A percentile compares a stretch with the other conserved stretches of the same genome.
phyloP scores from a whole-genome alignment of 2,113 vertebrate species.

The Gasterosteus nipponicus region DNA sequence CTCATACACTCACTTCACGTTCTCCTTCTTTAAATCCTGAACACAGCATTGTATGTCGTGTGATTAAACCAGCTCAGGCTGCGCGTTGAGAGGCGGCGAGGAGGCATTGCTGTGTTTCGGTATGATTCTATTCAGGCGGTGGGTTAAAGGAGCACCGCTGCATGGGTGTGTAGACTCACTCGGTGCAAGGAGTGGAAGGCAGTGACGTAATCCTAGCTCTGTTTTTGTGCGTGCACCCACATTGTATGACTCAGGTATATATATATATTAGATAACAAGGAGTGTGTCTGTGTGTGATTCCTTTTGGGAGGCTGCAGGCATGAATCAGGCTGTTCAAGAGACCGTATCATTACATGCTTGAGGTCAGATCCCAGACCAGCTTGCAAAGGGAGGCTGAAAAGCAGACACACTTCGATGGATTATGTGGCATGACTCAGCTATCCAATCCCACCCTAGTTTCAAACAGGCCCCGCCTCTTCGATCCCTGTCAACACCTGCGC shows the following conservation, averaged over 20 bases:
- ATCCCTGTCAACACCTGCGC: conserved; percentile 44
- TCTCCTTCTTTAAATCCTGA: conserved; percentile 26
- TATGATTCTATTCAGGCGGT: conserved; percentile 16
- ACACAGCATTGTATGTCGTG: not conserved
- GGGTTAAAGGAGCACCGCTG: conserved; percentile 16
- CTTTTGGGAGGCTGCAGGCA: conserved; percentile 41
- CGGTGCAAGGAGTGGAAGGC: conserved; percentile 47
- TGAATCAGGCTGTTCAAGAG: conserved; percentile 56
- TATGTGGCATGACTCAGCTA: conserved; percentile 39
- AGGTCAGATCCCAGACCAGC: conserved; percentile 47
- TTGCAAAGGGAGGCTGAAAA: conserved; percentile 38
- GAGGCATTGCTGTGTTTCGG: conserved; percentile 34
- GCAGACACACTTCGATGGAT: conserved; percentile 24
- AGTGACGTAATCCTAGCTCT: conserved; percentile 58
- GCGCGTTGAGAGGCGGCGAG: not conserved
- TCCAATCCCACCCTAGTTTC: conserved; percentile 37
- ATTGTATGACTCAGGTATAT: conserved; percentile 68
- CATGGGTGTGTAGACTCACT: conserved; percentile 40
- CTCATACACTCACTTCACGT: conserved; percentile 25
- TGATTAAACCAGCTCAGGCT: conserved; percentile 3
- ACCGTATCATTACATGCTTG: conserved; percentile 49
- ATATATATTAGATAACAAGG: conserved; percentile 67
- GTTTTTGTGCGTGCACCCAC: conserved; percentile 50
- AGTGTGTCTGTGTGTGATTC: conserved; percentile 35
- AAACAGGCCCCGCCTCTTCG: conserved; percentile 38